These are phyloP conservation scores for Pyrgilauda ruficollis DNA, from an alignment of 2,113 vertebrate genomes.

Conservation along the genomic window DNA sequence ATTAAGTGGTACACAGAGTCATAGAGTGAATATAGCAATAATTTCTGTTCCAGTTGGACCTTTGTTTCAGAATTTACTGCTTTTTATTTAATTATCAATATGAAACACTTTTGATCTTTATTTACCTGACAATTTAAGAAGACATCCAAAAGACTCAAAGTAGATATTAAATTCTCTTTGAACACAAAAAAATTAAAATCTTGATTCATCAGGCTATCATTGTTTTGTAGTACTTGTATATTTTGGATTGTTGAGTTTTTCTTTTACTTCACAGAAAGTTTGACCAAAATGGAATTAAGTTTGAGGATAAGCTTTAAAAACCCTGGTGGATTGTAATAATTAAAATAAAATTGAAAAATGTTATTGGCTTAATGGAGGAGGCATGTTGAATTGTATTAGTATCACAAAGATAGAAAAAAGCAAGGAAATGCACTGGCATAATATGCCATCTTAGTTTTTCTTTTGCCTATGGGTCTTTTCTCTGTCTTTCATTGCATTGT, in stretches of 20 bases:
- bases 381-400: neutral
- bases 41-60: neutral
- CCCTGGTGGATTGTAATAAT: neutral
- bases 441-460: neutral
- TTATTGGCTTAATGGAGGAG: neutral
- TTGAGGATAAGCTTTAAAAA: neutral
- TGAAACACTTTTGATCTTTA: neutral
- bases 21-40: neutral
- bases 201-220: neutral
- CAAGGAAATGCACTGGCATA: neutral
- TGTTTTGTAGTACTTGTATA: neutral
- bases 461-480: neutral
- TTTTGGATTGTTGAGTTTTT: neutral
- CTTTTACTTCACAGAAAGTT: neutral
- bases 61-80: neutral
- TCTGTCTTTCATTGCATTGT: neutral
- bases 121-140: neutral
- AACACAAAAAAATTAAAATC: neutral
- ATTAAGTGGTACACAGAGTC: neutral
- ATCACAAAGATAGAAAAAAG: fast-evolving
- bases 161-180: neutral
- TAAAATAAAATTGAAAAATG: neutral
- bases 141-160: neutral
- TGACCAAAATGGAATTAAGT: neutral
- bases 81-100: neutral